Evolutionary conservation across 1,140 invertebrate genomes (phyloP).

Genomic region (Tetramorium alpestre): DNA sequence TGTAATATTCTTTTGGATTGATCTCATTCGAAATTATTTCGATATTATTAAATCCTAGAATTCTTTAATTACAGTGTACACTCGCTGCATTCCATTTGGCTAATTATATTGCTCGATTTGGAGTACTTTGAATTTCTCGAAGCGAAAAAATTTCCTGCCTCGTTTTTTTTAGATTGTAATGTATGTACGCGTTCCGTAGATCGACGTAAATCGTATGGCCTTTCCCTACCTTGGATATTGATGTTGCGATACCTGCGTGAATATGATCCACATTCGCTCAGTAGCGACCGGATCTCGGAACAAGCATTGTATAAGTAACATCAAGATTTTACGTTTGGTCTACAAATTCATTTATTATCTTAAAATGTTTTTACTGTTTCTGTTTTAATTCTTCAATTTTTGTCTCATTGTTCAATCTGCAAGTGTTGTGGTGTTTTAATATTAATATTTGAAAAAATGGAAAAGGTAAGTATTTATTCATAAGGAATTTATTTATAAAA

Average conservation of each 20-base stretch:
- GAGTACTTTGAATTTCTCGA: too few relatives aligned
- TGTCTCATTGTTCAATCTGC: not conserved
- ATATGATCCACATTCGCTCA: constrained; percentile 7
- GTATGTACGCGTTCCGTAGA: too few relatives aligned
- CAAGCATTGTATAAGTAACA: not conserved
- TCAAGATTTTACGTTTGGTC: not conserved
- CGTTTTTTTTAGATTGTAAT: too few relatives aligned
- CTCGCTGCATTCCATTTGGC: too few relatives aligned
- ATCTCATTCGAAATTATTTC: too few relatives aligned
- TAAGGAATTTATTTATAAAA: too few relatives aligned
- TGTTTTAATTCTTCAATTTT: not conserved
- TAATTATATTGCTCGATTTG: too few relatives aligned
- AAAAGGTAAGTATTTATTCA: not conserved
- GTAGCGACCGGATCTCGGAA: not conserved
- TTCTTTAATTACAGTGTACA: too few relatives aligned
- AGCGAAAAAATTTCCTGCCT: too few relatives aligned
- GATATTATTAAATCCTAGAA: too few relatives aligned
- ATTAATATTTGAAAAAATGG: not conserved
- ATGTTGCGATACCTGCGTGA: not conserved
- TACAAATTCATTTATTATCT: not conserved
- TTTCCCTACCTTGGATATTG: constrained; percentile 15
- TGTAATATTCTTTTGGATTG: too few relatives aligned
- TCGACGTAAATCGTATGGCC: not conserved
- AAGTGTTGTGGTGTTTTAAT: not conserved
- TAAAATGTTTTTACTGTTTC: not conserved